Evolutionary conservation across 2,113 vertebrate genomes (phyloP).

Genomic region (Psittacula cyanocephala): DNA sequence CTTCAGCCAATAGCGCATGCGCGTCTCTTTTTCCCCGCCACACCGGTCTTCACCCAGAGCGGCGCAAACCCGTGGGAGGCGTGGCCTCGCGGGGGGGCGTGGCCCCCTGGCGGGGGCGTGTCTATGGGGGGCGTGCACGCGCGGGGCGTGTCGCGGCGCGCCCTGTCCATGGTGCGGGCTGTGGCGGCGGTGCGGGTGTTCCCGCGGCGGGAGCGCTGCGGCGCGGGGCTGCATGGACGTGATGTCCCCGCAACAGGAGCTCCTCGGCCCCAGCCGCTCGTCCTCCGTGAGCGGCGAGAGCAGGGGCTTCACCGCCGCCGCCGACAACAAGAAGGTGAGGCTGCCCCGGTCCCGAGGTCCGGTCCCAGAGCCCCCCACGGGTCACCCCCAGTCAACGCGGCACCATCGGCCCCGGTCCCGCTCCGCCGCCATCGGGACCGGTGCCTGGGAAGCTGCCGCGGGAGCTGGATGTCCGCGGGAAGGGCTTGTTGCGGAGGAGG

Average conservation of each 20-base stretch:
- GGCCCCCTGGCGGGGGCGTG: background rate
- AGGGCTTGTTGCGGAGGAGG: background rate
- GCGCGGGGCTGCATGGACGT: constrained; percentile 70
- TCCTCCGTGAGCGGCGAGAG: constrained; percentile 74
- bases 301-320: constrained; percentile 56
- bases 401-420: background rate
- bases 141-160: background rate
- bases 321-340: constrained; percentile 76
- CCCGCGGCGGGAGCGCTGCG: background rate
- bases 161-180: constrained; percentile 14
- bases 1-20: background rate
- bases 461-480: background rate
- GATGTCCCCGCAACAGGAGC: constrained; percentile 79
- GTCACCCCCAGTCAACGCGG: background rate
- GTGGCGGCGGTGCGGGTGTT: background rate
- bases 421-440: background rate
- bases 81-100: background rate
- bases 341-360: background rate
- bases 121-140: background rate
- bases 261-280: constrained; percentile 72
- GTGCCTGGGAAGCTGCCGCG: background rate
- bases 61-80: background rate
- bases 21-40: background rate
- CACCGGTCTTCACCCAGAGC: rapidly evolving
- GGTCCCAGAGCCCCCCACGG: background rate